Conservation (phyloP, 92 coral and sea anemone genomes). For the Zoanthus sociatus region DNA sequence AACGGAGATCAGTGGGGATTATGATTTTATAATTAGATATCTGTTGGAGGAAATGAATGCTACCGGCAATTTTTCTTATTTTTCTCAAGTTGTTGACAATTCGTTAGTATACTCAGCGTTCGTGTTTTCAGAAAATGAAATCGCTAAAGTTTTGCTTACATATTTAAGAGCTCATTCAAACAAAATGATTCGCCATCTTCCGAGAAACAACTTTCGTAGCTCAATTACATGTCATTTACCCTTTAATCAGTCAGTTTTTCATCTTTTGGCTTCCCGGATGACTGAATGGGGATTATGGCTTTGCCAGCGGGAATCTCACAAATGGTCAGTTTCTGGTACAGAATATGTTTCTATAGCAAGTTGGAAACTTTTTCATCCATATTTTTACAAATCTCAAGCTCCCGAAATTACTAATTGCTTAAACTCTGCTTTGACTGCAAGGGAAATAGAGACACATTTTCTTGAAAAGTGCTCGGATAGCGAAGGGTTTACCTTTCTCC, state of each 20-base stretch:
- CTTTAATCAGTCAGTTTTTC: conserved; percentile 26
- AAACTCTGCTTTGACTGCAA: neutral
- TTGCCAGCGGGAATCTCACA: neutral
- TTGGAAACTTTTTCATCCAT: conserved; percentile 22
- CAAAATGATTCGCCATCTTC: neutral
- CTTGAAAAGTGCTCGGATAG: conserved; percentile 26
- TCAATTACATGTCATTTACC: conserved; percentile 1
- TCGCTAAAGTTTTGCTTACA: neutral
- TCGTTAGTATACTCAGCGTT: neutral
- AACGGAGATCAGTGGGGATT: neutral
- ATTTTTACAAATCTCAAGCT: neutral
- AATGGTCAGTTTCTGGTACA: neutral
- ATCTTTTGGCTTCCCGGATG: conserved; percentile 35
- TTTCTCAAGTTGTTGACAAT: neutral
- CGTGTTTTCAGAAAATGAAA: neutral
- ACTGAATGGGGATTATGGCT: conserved; percentile 29
- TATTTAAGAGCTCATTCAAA: neutral
- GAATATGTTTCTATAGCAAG: neutral
- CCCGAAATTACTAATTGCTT: neutral
- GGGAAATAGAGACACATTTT: neutral
- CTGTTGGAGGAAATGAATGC: neutral
- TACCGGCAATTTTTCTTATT: neutral
- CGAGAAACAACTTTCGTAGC: neutral
- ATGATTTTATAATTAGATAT: neutral
- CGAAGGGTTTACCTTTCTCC: conserved; percentile 29